Evolutionary conservation across 2,113 vertebrate species (phyloP).

Genomic region (Chaetorhynchus papuensis): DNA sequence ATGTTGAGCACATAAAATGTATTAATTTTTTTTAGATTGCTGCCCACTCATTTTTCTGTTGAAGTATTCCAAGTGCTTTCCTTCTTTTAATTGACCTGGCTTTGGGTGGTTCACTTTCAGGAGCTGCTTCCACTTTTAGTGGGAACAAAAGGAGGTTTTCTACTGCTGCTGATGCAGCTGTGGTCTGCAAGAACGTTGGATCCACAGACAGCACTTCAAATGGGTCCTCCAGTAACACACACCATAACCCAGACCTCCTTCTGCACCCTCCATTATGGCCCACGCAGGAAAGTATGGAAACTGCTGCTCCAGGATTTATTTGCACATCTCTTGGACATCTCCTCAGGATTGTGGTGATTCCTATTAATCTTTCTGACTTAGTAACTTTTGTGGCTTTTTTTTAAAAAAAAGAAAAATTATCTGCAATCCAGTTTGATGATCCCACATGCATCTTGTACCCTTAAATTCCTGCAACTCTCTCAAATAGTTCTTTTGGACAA

Average conservation of each 20-base stretch:
- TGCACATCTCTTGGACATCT: neutral
- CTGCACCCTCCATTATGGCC: neutral
- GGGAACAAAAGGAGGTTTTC: neutral
- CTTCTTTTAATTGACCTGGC: neutral
- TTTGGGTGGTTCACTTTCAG: neutral
- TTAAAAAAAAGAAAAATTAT: neutral
- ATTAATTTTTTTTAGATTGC: neutral
- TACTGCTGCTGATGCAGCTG: neutral
- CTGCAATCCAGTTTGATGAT: neutral
- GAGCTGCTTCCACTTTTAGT: neutral
- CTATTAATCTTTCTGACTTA: neutral
- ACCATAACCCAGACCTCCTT: neutral
- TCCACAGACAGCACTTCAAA: neutral
- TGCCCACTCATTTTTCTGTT: neutral
- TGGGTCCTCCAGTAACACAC: neutral
- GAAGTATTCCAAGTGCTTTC: neutral
- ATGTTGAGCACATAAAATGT: neutral
- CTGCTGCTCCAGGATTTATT: neutral
- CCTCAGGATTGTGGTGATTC: neutral
- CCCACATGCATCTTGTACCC: neutral
- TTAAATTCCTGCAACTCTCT: neutral
- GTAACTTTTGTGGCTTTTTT: neutral
- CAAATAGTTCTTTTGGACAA: neutral
- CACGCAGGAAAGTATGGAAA: neutral
- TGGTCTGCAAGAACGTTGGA: neutral